phyloP scores from a whole-genome alignment of 2,797 vertebrate genomes.

The Cheirogaleus major region DNA sequence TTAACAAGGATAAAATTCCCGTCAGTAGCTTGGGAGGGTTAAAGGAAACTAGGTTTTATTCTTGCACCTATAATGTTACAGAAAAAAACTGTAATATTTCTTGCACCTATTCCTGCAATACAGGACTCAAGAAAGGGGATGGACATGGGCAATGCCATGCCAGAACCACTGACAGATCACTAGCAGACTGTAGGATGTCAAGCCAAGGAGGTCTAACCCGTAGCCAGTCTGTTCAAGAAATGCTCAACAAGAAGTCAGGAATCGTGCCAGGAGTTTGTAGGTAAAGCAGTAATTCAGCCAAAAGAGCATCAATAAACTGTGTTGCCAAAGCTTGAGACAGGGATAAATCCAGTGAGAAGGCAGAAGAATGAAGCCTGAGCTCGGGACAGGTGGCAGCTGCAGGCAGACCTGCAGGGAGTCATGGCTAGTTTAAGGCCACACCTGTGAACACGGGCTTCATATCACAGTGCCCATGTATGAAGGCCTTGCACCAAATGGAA shows the following conservation, averaged over 20 bases:
- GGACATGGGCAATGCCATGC: background rate
- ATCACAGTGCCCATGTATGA: no score
- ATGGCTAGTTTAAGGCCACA: fast-evolving
- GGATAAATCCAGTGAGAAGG: fast-evolving
- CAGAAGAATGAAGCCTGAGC: no score
- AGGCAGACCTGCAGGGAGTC: background rate
- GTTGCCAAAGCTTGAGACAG: background rate
- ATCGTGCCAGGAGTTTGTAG: background rate
- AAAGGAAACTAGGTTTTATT: no score
- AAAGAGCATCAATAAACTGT: background rate
- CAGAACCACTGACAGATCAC: background rate
- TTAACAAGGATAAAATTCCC: background rate
- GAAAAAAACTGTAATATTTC: background rate
- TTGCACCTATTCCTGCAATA: background rate
- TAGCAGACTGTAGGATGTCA: background rate
- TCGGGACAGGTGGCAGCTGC: fast-evolving
- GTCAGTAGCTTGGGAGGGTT: no score
- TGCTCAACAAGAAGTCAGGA: background rate
- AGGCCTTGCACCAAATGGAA: background rate
- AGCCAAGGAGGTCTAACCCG: background rate
- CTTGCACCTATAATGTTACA: background rate
- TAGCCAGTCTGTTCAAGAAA: background rate
- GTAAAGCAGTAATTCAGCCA: no score
- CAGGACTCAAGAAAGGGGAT: background rate
- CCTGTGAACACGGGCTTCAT: fast-evolving